Conservation (phyloP, 2,888 invertebrate species). For the Molanna angustata region DNA sequence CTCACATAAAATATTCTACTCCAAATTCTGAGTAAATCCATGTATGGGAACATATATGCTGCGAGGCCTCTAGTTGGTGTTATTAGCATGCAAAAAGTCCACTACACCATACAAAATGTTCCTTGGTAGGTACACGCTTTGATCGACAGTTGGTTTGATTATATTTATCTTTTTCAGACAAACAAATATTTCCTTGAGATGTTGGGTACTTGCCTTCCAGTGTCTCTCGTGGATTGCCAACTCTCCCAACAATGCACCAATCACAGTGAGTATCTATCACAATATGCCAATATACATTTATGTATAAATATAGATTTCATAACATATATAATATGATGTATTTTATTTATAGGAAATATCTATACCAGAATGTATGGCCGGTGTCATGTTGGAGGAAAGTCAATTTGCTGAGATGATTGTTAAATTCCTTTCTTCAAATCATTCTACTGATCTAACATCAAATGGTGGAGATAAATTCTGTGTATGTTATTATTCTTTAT, state of each 20-base stretch:
- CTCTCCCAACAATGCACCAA: conserved; percentile 40
- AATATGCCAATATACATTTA: too few species aligned
- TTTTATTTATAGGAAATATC: conserved; percentile 20
- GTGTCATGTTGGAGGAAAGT: conserved; percentile 25
- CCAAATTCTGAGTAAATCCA: too few species aligned
- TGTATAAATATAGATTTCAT: too few species aligned
- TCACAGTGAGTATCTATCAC: conserved; percentile 19
- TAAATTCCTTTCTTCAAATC: conserved; percentile 28
- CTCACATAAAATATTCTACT: too few species aligned
- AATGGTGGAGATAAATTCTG: conserved; percentile 25
- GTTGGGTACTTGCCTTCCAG: conserved; percentile 79
- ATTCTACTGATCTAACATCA: conserved; percentile 22
- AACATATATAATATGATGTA: too few species aligned
- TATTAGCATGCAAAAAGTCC: too few species aligned
- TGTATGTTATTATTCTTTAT: conserved; percentile 16
- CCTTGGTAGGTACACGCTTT: background rate
- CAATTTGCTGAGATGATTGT: conserved; percentile 29
- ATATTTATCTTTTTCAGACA: conserved; percentile 41
- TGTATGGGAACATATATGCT: too few species aligned
- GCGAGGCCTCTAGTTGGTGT: too few species aligned
- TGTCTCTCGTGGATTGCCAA: conserved; percentile 72
- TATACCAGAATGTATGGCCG: conserved; percentile 24
- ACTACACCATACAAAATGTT: too few species aligned
- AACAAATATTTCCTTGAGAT: conserved; percentile 62
- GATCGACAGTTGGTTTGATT: background rate